Base-by-base conservation (phyloP, 2,797 vertebrate genomes). In the Acrossocheilus wenchowensis region DNA sequence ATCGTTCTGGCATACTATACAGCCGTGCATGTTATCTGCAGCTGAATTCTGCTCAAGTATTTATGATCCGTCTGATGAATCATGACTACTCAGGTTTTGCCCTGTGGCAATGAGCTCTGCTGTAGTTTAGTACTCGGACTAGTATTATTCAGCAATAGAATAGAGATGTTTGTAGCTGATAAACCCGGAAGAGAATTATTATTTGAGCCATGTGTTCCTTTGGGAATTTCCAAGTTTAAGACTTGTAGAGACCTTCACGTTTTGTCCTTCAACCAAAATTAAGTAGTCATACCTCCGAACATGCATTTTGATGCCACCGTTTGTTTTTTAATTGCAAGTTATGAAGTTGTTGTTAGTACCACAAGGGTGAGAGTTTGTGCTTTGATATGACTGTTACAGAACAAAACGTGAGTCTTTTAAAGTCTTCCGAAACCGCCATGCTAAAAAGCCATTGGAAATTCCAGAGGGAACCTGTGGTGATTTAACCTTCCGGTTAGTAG, bases 41-140 rank as follows among this genome's bases (percentile, higher is more conserved):
- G 41, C 71, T 75, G 41, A n/a, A 64, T 75, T 83, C 9, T 78
- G n/a, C 17, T 62, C 41, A 74, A 34, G 54, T 45, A 15, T 83
- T 36, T 64, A 83, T 50, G 43, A 77, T 77, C 12, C 1, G n/a
- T 57, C 57, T 77, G 57, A 75, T 50, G 57, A 84, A 84, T 77
- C 43, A 68, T 84, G 8, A 68, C 43, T 50, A 10, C 60, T 54
- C 45, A 1, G 45, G 30, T 66, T 83, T 77, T 84, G 60, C 62
- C 73, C 11, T 50, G 60, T 41, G 73, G 45, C 1, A 14, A 8
- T 9, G 7, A 62, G 77, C 54, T 62, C 77, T 62, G 34, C 41
- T 78, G 36, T 60, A 78, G 77, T 78, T 60, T 60, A 78, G 52
- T 41, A 60, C 54, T 78, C 52, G 0, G 11, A 77, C 77, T 78